Evolutionary conservation across 2,113 vertebrate genomes (phyloP), one percentile per base, ranked within the genome.

Genomic region (Canis aureus): DNA sequence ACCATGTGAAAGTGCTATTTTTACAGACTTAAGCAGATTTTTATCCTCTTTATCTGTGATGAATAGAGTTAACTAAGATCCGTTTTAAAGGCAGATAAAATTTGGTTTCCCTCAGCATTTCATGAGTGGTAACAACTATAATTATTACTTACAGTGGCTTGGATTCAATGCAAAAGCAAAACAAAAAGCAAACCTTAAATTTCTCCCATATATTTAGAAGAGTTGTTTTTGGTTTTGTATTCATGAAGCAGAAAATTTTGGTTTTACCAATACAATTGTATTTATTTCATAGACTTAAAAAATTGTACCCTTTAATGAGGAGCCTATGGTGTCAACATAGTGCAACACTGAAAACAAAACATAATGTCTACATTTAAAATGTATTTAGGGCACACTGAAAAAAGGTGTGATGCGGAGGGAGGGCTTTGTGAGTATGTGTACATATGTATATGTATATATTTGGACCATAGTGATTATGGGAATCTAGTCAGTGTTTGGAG

Each of bases 211-310:
- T 62, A 83, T 92, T 97, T 93, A 49, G 29, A 85, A 78, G 49
- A 91, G 13, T 32, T 49, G 20, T 60, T 89, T 97, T 97, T 66
- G 9, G 12, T 94, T 91, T 23, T 76, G 2, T 49, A 66, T 91
- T 96, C 35, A 83, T 74, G 19, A 76, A 60, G 53, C 80, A 38
- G 25, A 35, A 73, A 79, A 59, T 91, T 89, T 94, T 90, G 5
- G 15, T 83, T 96, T 92, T 55, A 12, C 17, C 22, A 57, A 10
- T 71, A 86, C 17, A 83, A 25, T 76, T 93, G 20, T 59, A 73
- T 80, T 86, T 76, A 92, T 89, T 95, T 94, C 55, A 76, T 57
- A 23, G 32, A 88, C 84, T 87, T 38, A 55, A 74, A 93, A 89
- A 29, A 64, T 53, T 92, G 8, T 89, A 74, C 51, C 49, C n/a